These are phyloP conservation scores for Natator depressus DNA, from an alignment of 2,113 vertebrate genomes.

Conservation along the genomic window DNA sequence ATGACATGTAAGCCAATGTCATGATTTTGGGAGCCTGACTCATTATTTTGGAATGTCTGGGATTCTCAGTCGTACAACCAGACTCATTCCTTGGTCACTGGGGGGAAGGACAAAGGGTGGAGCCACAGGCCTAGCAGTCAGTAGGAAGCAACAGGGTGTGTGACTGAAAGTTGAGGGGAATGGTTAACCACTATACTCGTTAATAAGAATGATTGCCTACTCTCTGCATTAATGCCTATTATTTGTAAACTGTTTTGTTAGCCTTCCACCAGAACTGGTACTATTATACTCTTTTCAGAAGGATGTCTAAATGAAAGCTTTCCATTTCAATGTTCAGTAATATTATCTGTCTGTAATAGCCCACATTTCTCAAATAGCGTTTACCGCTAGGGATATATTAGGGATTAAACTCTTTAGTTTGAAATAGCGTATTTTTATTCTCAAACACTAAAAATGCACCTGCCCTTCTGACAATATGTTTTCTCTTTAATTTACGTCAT, in stretches of 20 bases:
- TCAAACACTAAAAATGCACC: slow-evolving; percentile 23
- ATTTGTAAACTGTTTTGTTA: slow-evolving; percentile 44
- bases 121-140: neutral
- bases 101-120: neutral
- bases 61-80: neutral
- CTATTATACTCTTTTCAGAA: slow-evolving; percentile 58
- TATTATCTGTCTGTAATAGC: slow-evolving; percentile 56
- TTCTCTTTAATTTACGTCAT: slow-evolving; percentile 37
- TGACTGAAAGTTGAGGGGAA: slow-evolving; percentile 26
- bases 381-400: slow-evolving; percentile 53
- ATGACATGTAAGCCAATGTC: neutral
- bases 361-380: slow-evolving; percentile 53
- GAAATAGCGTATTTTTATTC: neutral
- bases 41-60: neutral
- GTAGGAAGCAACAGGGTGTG: slow-evolving; percentile 29
- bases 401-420: slow-evolving; percentile 38
- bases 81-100: neutral
- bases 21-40: neutral
- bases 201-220: slow-evolving; percentile 67
- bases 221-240: slow-evolving; percentile 59
- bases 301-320: slow-evolving; percentile 56
- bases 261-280: slow-evolving; percentile 42
- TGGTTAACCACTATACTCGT: slow-evolving; percentile 59
- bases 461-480: slow-evolving; percentile 31
- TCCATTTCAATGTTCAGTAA: slow-evolving; percentile 72